A percentile compares a stretch with the other conserved stretches of the same genome.
phyloP scores from a whole-genome alignment of 2,113 vertebrate genomes.

The Oncorhynchus gorbuscha region DNA sequence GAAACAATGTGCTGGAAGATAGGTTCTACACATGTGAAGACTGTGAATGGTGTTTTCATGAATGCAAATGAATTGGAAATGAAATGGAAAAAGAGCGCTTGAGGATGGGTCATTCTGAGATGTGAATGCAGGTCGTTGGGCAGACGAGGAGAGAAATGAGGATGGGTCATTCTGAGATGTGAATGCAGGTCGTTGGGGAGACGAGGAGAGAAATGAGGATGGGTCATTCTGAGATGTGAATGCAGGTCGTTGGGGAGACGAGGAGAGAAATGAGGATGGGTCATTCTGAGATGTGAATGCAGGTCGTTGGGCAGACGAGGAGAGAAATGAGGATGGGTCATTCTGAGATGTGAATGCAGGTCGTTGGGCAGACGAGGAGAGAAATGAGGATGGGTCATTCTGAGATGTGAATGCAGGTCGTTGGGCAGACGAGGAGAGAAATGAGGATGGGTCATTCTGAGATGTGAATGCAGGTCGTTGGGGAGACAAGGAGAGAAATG shows the following conservation, averaged over 20 bases:
- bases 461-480: not conserved
- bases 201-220: too few species aligned
- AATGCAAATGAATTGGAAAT: slow-evolving; percentile 38
- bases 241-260: too few species aligned
- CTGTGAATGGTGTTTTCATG: slow-evolving; percentile 9
- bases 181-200: not conserved
- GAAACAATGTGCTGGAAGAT: slow-evolving; percentile 25
- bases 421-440: too few species aligned
- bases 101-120: slow-evolving; percentile 3
- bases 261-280: slow-evolving; percentile 21
- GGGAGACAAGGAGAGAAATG: too few species aligned
- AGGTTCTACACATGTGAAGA: slow-evolving; percentile 16
- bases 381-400: slow-evolving; percentile 10
- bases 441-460: slow-evolving; percentile 6
- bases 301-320: too few species aligned
- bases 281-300: not conserved
- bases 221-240: slow-evolving; percentile 5
- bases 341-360: not conserved
- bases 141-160: not conserved
- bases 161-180: not conserved
- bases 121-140: not conserved
- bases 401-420: not conserved
- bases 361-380: too few species aligned
- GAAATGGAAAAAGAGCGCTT: slow-evolving; percentile 2
- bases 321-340: slow-evolving; percentile 17